Percentiles rank a stretch among this genome's conserved stretches.
These are phyloP conservation scores for Lycaon pictus DNA, from an alignment of 2,113 vertebrate genomes.

Conservation along the genomic window DNA sequence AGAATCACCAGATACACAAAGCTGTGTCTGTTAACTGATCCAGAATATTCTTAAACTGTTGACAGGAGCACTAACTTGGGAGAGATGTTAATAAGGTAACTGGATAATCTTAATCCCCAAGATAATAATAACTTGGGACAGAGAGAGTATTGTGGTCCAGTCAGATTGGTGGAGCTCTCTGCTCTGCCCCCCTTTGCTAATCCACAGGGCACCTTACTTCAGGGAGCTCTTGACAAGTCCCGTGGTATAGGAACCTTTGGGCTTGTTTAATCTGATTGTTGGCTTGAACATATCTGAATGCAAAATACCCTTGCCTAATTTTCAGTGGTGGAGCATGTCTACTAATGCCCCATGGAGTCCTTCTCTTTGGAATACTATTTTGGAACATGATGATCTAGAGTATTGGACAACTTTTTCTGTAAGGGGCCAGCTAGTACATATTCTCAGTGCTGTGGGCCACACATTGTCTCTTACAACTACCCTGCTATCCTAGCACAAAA, in stretches of 20 bases:
- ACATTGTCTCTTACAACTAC: background rate
- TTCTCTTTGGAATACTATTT: background rate
- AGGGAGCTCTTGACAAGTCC: background rate
- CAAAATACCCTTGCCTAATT: background rate
- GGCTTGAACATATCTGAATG: background rate
- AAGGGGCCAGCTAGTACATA: background rate
- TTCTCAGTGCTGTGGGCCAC: rapidly evolving
- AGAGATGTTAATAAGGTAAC: background rate
- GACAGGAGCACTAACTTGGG: background rate
- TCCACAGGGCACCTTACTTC: background rate
- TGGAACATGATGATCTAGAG: background rate
- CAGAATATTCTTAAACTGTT: background rate
- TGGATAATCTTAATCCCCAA: background rate
- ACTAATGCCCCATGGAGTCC: background rate
- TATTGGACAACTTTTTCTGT: background rate
- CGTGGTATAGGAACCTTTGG: background rate
- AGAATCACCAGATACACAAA: background rate
- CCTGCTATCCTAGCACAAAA: background rate
- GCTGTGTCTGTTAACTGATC: too few species aligned
- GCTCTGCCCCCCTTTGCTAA: background rate
- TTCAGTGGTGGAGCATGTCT: background rate
- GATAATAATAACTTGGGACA: background rate
- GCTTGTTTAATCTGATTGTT: background rate
- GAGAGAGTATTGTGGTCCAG: background rate
- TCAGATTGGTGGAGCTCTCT: background rate